These are phyloP conservation scores for Drosophila algonquin DNA, from an alignment of 2,888 invertebrate genomes.

Conservation along the genomic window DNA sequence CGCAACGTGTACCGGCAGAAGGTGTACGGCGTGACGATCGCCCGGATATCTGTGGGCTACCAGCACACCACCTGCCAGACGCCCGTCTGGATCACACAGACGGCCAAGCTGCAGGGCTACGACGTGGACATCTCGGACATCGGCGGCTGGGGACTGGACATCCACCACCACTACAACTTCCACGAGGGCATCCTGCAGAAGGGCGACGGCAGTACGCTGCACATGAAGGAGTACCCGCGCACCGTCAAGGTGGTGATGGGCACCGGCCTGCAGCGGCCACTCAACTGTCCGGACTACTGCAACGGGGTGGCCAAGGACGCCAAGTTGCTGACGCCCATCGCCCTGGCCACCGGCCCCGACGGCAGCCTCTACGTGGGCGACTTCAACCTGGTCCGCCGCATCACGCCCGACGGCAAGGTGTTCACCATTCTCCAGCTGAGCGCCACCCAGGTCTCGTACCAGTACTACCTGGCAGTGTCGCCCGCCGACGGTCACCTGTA, in stretches of 20 bases:
- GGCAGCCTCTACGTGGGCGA: constrained; percentile 98
- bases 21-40: constrained; percentile 94
- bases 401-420: constrained; percentile 95
- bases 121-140: constrained; percentile 98
- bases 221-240: constrained; percentile 95
- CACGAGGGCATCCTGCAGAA: constrained; percentile 99
- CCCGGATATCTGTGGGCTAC: constrained; percentile 96
- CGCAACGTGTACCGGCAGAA: constrained; percentile 98
- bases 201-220: constrained; percentile 97
- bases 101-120: constrained; percentile 96
- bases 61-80: constrained; percentile 94
- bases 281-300: constrained; percentile 94
- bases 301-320: constrained; percentile 94
- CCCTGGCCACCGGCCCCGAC: constrained; percentile 97
- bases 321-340: constrained; percentile 95
- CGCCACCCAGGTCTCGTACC: constrained; percentile 97
- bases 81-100: constrained; percentile 97
- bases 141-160: constrained; percentile 98
- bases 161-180: constrained; percentile 99
- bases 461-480: constrained; percentile 97
- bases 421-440: constrained; percentile 95
- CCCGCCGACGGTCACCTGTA: constrained; percentile 98
- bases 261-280: constrained; percentile 92
- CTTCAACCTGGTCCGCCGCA: constrained; percentile 95
- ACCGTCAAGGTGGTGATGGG: constrained; percentile 97